A percentile compares a stretch with the other conserved stretches of the same genome.
These are phyloP conservation scores for Cyrtorhinus lividipennis DNA, from an alignment of 1,140 invertebrate species.

Conservation along the genomic window DNA sequence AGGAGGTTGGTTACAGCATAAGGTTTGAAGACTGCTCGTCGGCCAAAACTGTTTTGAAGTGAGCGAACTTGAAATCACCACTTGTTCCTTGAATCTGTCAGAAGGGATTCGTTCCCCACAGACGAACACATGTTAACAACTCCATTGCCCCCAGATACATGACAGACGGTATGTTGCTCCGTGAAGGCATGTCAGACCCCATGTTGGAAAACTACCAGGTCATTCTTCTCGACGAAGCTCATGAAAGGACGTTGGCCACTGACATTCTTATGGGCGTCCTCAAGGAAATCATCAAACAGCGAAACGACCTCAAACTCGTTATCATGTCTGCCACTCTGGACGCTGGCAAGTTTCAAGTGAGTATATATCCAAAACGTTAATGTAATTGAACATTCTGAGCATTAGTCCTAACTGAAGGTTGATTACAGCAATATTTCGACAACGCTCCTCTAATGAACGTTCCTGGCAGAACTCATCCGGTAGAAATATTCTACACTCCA, in stretches of 20 bases:
- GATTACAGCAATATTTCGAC: slow-evolving; percentile 77
- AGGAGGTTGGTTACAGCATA: slow-evolving; percentile 98
- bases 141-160: slow-evolving; percentile 53
- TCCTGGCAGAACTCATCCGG: slow-evolving; percentile 88
- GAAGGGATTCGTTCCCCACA: not conserved
- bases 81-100: too few relatives aligned
- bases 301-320: slow-evolving; percentile 89
- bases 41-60: slow-evolving; percentile 75
- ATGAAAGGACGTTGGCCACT: slow-evolving; percentile 95
- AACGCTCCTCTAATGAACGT: slow-evolving; percentile 98
- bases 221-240: slow-evolving; percentile 95
- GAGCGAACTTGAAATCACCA: too few relatives aligned
- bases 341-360: slow-evolving; percentile 92
- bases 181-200: slow-evolving; percentile 98
- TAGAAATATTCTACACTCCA: slow-evolving; percentile 98
- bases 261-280: slow-evolving; percentile 98
- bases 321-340: slow-evolving; percentile 99
- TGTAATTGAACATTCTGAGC: too few relatives aligned
- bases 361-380: not conserved
- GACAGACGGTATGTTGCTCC: slow-evolving; percentile 99
- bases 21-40: slow-evolving; percentile 99
- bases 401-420: too few relatives aligned
- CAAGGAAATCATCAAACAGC: slow-evolving; percentile 92
- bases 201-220: slow-evolving; percentile 93
- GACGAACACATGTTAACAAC: not conserved